These are phyloP conservation scores for Notothenia coriiceps DNA, from an alignment of 2,113 vertebrate genomes.

Conservation along the genomic window DNA sequence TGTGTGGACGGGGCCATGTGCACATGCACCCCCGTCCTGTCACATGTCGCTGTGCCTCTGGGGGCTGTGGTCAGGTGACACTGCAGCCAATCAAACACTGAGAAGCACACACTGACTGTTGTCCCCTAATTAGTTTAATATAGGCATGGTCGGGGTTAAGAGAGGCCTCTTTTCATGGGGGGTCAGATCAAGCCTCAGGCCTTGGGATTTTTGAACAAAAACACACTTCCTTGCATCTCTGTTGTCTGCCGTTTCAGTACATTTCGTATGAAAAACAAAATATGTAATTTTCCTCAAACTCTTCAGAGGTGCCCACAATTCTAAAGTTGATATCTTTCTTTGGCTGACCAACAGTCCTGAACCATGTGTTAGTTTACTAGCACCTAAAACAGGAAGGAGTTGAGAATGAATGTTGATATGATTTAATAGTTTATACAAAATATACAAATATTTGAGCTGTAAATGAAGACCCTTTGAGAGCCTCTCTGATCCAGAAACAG, in stretches of 20 bases:
- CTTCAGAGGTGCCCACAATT: neutral
- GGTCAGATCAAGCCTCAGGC: slow-evolving; percentile 41
- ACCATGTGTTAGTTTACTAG: neutral
- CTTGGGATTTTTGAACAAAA: slow-evolving; percentile 11
- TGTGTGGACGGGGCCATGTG: slow-evolving; percentile 51
- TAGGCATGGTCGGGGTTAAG: neutral
- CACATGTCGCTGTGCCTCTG: slow-evolving; percentile 61
- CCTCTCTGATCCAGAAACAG: slow-evolving; percentile 1
- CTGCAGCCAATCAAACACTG: slow-evolving; percentile 41
- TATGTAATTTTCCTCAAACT: neutral
- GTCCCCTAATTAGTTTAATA: slow-evolving; percentile 62
- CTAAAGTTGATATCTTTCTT: neutral
- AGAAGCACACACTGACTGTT: slow-evolving; percentile 46
- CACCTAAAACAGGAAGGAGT: neutral
- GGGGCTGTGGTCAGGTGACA: slow-evolving; percentile 69
- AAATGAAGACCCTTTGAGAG: neutral
- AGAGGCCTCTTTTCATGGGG: slow-evolving; percentile 23
- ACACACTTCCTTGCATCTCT: neutral
- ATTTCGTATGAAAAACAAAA: neutral
- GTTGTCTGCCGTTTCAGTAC: neutral
- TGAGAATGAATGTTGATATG: neutral
- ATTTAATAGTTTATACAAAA: neutral
- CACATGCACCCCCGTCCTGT: slow-evolving; percentile 52
- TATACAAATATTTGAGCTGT: neutral
- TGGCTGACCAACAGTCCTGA: neutral